Base-by-base conservation (phyloP, 2,113 vertebrate species). In the Poeciliopsis prolifica region DNA sequence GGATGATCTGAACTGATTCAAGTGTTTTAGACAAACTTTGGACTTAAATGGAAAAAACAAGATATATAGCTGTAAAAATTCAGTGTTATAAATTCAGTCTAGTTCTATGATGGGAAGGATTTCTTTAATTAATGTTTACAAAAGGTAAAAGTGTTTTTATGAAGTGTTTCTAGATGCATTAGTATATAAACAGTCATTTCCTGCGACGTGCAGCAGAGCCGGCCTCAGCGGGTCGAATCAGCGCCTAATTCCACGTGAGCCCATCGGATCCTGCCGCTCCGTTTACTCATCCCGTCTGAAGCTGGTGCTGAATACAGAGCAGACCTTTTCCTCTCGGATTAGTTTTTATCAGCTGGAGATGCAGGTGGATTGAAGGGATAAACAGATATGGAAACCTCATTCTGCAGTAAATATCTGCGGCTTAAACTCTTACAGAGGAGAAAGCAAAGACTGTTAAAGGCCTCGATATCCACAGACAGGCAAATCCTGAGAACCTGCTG, bases 301-400 rank as follows among this genome's bases (percentile, higher is more conserved):
- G 72, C 87, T 89, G 90, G 79, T 75, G 37, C 71, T 72, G 79
- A 90, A 90, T 85, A 76, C 86, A 90, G 79, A 92, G 79, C 89
- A 91, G 88, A 81, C 75, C 81, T 58, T 62, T 66, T 78, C 35
- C 77, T 83, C 80, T 58, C 31, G 80, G 87, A 87, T 88, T 87
- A 86, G 71, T 61, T 77, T 87, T 77, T 78, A 89, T 89, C 85
- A 84, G 85, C 70, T 86, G 80, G 81, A 78, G 87, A 86, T 77
- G 82, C 85, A 81, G 83, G 69, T 81, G 92, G 89, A 90, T 87
- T 89, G 82, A 70, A 82, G 82, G 86, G 90, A 86, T 91, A 83
- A 90, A 88, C 82, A 82, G 80, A 88, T 84, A 85, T 82, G 73
- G 71, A 85, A 84, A 75, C 73, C 80, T 89, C 81, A 79, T 85